phyloP scores from a whole-genome alignment of 2,797 vertebrate species.

The Pseudotriccus pelzelni region DNA sequence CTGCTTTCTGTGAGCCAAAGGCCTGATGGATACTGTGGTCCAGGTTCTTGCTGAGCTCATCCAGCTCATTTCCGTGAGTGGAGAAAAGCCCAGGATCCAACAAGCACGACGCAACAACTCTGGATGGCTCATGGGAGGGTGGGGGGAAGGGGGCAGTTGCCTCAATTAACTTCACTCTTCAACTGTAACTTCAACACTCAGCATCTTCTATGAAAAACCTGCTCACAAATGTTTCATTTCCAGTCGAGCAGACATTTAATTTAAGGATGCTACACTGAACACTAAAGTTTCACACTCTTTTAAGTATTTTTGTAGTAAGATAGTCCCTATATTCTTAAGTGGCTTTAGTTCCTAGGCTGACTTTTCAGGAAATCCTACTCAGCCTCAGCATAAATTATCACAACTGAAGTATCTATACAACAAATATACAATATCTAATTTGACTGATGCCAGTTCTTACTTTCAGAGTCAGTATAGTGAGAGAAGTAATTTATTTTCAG shows the following conservation, averaged over 20 bases:
- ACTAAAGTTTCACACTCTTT: background rate
- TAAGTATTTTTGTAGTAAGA: background rate
- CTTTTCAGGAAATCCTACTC: background rate
- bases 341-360: background rate
- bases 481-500: background rate
- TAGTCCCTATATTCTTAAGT: background rate
- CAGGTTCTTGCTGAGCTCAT: background rate
- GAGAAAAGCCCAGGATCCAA: background rate
- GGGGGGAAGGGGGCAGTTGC: background rate
- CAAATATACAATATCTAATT: background rate
- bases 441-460: background rate
- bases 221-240: background rate
- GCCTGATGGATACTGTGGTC: fast-evolving
- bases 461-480: background rate
- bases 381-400: background rate
- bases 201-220: background rate
- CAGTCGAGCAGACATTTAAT: background rate
- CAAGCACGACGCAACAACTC: fast-evolving
- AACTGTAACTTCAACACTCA: background rate
- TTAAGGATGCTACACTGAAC: background rate
- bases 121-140: too few relatives aligned
- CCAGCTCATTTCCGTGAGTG: background rate
- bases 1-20: background rate
- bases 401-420: background rate
- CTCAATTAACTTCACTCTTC: background rate